Evolutionary conservation across 2,888 invertebrate species (phyloP).

Genomic region (Caenorhabditis plicata): DNA sequence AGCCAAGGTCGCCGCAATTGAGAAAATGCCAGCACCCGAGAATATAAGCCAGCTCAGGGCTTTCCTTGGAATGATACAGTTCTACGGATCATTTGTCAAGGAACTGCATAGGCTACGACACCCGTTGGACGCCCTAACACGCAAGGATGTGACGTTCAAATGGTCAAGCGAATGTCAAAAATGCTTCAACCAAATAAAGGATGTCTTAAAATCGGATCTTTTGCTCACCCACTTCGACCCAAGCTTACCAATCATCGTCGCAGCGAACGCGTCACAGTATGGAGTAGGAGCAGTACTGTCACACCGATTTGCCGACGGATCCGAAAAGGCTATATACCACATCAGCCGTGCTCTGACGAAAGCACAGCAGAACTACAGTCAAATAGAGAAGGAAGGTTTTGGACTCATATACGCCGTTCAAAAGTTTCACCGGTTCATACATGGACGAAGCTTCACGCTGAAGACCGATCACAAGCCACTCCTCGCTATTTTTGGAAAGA

Average conservation of each 20-base stretch:
- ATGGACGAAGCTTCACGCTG: slow-evolving; percentile 63
- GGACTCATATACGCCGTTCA: slow-evolving; percentile 65
- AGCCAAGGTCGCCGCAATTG: slow-evolving; percentile 25
- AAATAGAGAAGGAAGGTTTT: slow-evolving; percentile 67
- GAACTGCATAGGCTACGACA: slow-evolving; percentile 4
- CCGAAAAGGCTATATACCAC: slow-evolving; percentile 46
- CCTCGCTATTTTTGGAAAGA: slow-evolving; percentile 64
- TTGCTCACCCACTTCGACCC: slow-evolving; percentile 35
- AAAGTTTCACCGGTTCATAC: slow-evolving; percentile 67
- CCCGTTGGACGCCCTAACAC: slow-evolving; percentile 9
- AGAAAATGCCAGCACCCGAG: slow-evolving; percentile 16
- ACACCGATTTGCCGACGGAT: slow-evolving; percentile 46
- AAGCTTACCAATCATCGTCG: slow-evolving; percentile 13
- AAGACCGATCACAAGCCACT: slow-evolving; percentile 69
- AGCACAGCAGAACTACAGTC: slow-evolving; percentile 66
- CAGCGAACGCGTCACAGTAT: slow-evolving; percentile 41
- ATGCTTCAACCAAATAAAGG: slow-evolving; percentile 3
- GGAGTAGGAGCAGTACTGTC: slow-evolving; percentile 48
- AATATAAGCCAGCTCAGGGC: slow-evolving; percentile 14
- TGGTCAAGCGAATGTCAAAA: slow-evolving; percentile 5
- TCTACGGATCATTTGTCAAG: slow-evolving; percentile 24
- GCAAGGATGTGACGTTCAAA: slow-evolving; percentile 6
- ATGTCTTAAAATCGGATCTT: slow-evolving; percentile 1
- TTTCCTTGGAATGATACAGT: slow-evolving; percentile 32
- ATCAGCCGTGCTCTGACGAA: slow-evolving; percentile 36